phyloP scores from a whole-genome alignment of 1,140 invertebrate species.

The Coelopa frigida region DNA sequence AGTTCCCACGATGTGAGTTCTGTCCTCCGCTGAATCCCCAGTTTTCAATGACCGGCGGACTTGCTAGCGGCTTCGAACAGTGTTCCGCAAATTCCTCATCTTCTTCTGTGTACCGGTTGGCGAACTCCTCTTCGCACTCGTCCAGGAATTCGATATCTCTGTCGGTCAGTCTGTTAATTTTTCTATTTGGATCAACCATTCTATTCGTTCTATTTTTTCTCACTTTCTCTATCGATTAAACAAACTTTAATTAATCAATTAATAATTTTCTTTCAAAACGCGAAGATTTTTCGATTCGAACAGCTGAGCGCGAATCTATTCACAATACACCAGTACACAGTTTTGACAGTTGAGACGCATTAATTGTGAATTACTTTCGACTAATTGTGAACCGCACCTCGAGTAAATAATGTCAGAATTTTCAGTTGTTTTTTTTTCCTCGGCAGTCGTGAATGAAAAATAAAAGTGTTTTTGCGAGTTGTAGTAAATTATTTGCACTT shows the following conservation, averaged over 20 bases:
- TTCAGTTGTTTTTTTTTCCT: too few relatives aligned
- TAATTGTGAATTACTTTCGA: too few relatives aligned
- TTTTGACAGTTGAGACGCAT: too few relatives aligned
- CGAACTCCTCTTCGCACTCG: slow-evolving; percentile 51
- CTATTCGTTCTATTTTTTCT: slow-evolving; percentile 6
- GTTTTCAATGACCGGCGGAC: slow-evolving; percentile 50
- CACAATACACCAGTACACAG: too few relatives aligned
- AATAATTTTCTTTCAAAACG: too few relatives aligned
- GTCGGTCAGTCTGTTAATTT: slow-evolving; percentile 44
- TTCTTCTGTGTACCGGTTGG: slow-evolving; percentile 48
- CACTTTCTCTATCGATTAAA: background rate
- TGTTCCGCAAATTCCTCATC: slow-evolving; percentile 48
- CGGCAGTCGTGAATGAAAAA: too few relatives aligned
- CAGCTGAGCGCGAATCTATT: too few relatives aligned
- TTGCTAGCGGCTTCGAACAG: slow-evolving; percentile 29
- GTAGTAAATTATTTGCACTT: too few relatives aligned
- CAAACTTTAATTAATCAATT: background rate
- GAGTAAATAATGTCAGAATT: too few relatives aligned
- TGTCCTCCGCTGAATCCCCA: slow-evolving; percentile 39
- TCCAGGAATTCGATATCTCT: slow-evolving; percentile 46
- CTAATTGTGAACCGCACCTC: too few relatives aligned
- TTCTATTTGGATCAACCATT: slow-evolving; percentile 44
- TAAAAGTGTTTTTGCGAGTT: too few relatives aligned
- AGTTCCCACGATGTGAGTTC: slow-evolving; percentile 3
- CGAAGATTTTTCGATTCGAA: too few relatives aligned